Evolutionary conservation across 2,888 invertebrate genomes (phyloP), one percentile per base, ranked within the genome.

Genomic region (Epinotia bilunana): DNA sequence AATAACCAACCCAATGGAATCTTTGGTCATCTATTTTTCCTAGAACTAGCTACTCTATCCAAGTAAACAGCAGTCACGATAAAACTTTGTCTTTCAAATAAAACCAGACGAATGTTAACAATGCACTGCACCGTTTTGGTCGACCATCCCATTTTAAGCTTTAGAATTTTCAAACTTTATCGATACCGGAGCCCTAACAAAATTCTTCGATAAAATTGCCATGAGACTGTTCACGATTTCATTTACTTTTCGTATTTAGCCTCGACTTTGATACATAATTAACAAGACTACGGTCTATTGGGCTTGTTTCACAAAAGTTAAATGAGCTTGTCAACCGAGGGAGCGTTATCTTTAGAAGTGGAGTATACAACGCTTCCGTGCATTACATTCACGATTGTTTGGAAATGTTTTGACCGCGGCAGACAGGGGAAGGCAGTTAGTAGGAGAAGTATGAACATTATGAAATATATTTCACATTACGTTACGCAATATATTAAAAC

Each of bases 271-370:
- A 39, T 60, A 60, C 46, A 60, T 46, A 60, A 60, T 69, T 43
- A 69, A 69, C 69, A 60, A 69, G 46, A 46, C 46, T 12, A 39
- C 58, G 39, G 55, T 71, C 39, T 62, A 62, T 71, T 20, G 63
- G 23, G 60, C 60, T 12, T 53, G 55, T 63, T 73, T 67, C 20
- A 72, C 55, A 61, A 73, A 73, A 68, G 73, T 74, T 70, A 74
- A 65, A 74, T 53, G 70, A 74, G 53, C 53, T 20, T 64, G 64
- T 65, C 74, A 69, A 11, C 33, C 68, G 55, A 57, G 74, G 69
- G 70, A 74, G 64, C 63, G 70, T 65, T 74, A 74, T 74, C 70
- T 71, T 49, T 62, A n/a, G 49, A 70, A 43, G n/a, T 9, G 18
- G 9, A 53, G 43, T 43, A 57, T 28, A 60, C 70, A 58, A 46